Evolutionary conservation across 2,113 vertebrate genomes (phyloP).

Genomic region (Jaculus jaculus): DNA sequence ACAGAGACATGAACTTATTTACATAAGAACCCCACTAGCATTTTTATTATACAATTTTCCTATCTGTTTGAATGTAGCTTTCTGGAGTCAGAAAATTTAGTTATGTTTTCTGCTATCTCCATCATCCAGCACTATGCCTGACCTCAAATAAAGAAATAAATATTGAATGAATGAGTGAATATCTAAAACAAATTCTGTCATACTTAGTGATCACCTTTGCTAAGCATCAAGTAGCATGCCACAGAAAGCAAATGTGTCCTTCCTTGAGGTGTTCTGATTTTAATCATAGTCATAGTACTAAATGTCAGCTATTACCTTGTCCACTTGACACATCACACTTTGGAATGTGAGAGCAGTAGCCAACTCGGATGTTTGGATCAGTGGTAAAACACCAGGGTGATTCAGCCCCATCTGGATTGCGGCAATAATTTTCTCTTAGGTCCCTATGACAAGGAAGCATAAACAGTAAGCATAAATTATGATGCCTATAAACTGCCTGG

Average conservation of each 20-base stretch:
- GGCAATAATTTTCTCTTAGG: conserved; percentile 96
- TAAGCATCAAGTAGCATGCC: neutral
- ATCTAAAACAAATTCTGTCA: neutral
- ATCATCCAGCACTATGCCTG: neutral
- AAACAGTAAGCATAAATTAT: too few relatives aligned
- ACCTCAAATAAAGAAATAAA: neutral
- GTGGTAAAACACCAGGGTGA: conserved; percentile 98
- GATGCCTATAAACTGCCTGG: conserved; percentile 35
- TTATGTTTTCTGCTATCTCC: neutral
- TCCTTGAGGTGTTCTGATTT: neutral
- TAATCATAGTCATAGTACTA: conserved; percentile 34
- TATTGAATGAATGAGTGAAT: neutral
- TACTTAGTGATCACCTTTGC: neutral
- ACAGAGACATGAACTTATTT: neutral
- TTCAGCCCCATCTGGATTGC: conserved; percentile 97
- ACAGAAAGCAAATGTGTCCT: neutral
- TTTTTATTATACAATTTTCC: neutral
- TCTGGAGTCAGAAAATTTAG: neutral
- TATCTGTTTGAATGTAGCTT: neutral
- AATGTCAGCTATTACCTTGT: conserved; percentile 84
- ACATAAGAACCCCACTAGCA: neutral
- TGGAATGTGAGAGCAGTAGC: conserved; percentile 95
- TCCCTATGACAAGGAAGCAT: conserved; percentile 88
- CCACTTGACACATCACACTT: conserved; percentile 88
- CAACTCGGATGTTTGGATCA: conserved; percentile 92